Conservation (phyloP, 2,888 invertebrate species). For the Abscondita cerata region DNA sequence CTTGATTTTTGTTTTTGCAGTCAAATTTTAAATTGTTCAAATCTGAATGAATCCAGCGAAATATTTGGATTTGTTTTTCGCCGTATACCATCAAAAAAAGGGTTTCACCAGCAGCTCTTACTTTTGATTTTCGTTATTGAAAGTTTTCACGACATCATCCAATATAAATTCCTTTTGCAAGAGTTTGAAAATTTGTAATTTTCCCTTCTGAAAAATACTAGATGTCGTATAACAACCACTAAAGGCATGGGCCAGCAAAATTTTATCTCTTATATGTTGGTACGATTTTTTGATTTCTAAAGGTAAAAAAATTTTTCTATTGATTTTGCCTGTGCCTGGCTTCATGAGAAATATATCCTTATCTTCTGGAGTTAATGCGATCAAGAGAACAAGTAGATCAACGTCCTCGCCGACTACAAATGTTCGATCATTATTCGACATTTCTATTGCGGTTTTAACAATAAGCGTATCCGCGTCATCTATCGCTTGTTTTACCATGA, state of each 20-base stretch:
- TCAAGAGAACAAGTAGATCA: background rate
- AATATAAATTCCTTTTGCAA: background rate
- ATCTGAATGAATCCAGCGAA: no score
- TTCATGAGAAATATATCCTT: slow-evolving; percentile 39
- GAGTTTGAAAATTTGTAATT: background rate
- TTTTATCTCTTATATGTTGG: background rate
- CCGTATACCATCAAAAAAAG: no score
- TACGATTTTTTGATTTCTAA: background rate
- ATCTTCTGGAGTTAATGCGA: background rate
- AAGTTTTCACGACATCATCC: background rate
- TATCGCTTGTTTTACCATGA: slow-evolving; percentile 45
- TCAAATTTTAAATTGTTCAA: no score
- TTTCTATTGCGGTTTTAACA: slow-evolving; percentile 32
- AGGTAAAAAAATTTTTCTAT: slow-evolving; percentile 1
- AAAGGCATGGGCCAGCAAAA: background rate
- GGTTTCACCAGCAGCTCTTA: no score
- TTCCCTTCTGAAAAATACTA: background rate
- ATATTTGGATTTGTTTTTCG: no score
- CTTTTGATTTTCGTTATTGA: no score
- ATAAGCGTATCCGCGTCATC: slow-evolving; percentile 29
- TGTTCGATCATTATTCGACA: background rate
- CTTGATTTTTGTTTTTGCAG: no score
- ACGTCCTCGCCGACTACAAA: background rate
- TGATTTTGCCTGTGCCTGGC: background rate
- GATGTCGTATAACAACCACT: background rate